These are phyloP conservation scores for Heliconius sara DNA, from an alignment of 2,888 invertebrate species.

Conservation along the genomic window DNA sequence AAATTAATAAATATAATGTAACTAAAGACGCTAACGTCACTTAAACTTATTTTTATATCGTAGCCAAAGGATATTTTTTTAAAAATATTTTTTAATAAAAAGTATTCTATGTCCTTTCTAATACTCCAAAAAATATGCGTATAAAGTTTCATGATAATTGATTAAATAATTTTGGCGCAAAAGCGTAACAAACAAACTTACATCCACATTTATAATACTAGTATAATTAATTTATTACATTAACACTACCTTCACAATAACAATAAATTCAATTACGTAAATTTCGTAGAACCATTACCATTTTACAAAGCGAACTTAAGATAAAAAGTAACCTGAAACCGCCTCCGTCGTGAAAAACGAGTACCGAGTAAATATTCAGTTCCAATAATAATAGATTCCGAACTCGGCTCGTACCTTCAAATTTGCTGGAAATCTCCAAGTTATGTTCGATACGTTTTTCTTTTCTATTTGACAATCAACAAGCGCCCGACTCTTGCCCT, in stretches of 20 bases:
- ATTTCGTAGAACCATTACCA: slow-evolving; percentile 36
- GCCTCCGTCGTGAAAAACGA: slow-evolving; percentile 21
- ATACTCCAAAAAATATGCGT: too few relatives aligned
- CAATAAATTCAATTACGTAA: slow-evolving; percentile 4
- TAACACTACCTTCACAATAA: not conserved
- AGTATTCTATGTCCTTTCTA: too few relatives aligned
- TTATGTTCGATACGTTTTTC: slow-evolving; percentile 42
- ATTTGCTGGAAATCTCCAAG: slow-evolving; percentile 40
- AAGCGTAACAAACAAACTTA: too few relatives aligned
- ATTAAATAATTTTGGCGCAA: too few relatives aligned
- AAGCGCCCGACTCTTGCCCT: slow-evolving; percentile 33
- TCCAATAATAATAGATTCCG: slow-evolving; percentile 45
- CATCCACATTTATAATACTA: too few relatives aligned
- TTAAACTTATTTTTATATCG: too few relatives aligned
- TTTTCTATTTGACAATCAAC: slow-evolving; percentile 45
- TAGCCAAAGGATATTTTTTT: too few relatives aligned
- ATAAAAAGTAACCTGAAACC: slow-evolving; percentile 39
- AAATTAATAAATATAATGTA: too few relatives aligned
- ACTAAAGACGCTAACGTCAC: not conserved
- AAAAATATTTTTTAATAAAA: too few relatives aligned
- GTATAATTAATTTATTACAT: too few relatives aligned
- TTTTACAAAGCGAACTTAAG: slow-evolving; percentile 29
- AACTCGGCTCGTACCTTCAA: slow-evolving; percentile 39
- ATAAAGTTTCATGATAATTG: too few relatives aligned
- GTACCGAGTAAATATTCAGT: slow-evolving; percentile 34